Base-by-base conservation (phyloP, 2,888 invertebrate genomes). In the Sarcophaga caerulescens region DNA sequence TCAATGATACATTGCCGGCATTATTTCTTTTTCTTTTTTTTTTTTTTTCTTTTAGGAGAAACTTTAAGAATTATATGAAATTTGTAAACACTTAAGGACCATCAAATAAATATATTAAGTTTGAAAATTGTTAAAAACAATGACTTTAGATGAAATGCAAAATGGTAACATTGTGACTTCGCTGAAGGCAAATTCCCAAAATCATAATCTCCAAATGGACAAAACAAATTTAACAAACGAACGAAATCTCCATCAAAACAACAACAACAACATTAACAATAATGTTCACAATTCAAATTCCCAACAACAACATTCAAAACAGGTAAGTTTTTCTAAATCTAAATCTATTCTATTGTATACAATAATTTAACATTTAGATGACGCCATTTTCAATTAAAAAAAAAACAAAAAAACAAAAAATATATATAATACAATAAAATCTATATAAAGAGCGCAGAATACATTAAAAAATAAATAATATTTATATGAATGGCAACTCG, bases 121-220 rank as follows among this genome's bases (percentile, higher is more conserved):
- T 11, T 60, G 21, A 25, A 45, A 44, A 62, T 68, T 66, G 19
- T 47, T 60, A n/a, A 66, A 66, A 75, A 88, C 81, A 81, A 91
- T 91, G 91, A 90, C 91, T 81, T 88, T 91, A 71, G 91, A 89
- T 76, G 90, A 91, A 70, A 89, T 88, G 78, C 89, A 91, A 81
- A 90, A 89, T 87, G 90, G 89, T 78, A 89, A 88, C 73, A 89
- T 89, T 82, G 85, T 89, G 84, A 85, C 79, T 75, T 84, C 79
- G 52, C 10, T 80, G 70, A 80, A 75, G 68, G 69, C 75, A 35
- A 75, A 66, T 66, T 23, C 75, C 60, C 70, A 80, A 80, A 80
- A 75, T 80, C 79, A 84, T 59, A 80, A 84, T 65, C 35, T 75
- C 60, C 75, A 84, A 84, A 84, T 84, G 84, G 79, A 75, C 70